A percentile compares a stretch with the other conserved stretches of the same genome.
Evolutionary conservation across 2,797 vertebrate genomes (phyloP).

Genomic region (Centropyge bicolor): DNA sequence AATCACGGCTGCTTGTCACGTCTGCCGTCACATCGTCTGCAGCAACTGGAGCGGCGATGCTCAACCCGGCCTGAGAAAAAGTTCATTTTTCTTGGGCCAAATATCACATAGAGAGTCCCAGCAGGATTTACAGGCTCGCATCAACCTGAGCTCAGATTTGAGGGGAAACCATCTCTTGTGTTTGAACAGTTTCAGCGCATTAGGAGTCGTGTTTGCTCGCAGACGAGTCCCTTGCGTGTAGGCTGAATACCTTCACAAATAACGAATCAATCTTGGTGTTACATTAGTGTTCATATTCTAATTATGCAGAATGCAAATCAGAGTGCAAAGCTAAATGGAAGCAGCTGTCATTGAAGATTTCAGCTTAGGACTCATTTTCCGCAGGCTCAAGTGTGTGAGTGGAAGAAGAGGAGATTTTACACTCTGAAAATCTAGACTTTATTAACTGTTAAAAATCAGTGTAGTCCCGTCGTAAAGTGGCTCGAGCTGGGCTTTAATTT

Average conservation of each 20-base stretch:
- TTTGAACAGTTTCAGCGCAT: conserved; percentile 34
- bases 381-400: background rate
- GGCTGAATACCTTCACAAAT: conserved; percentile 23
- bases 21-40: conserved; percentile 46
- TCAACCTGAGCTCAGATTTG: conserved; percentile 10
- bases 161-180: background rate
- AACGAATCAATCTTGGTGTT: conserved; percentile 29
- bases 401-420: conserved; percentile 23
- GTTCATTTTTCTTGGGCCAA: conserved; percentile 20
- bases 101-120: conserved; percentile 18
- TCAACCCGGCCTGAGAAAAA: conserved; percentile 37
- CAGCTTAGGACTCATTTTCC: conserved; percentile 36
- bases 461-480: conserved; percentile 7
- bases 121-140: conserved; percentile 23
- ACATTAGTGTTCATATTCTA: conserved; percentile 39
- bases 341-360: conserved; percentile 55
- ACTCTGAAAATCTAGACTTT: conserved; percentile 16
- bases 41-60: conserved; percentile 22
- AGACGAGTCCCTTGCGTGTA: conserved; percentile 25
- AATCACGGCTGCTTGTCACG: conserved; percentile 53
- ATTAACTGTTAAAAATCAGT: conserved; percentile 28
- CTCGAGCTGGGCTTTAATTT: conserved; percentile 28
- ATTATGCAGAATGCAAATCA: conserved; percentile 58
- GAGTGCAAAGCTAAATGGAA: conserved; percentile 51
- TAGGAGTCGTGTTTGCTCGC: conserved; percentile 22